Conservation (phyloP, 2,797 vertebrate species). For the Atherinosoma microstoma region DNA sequence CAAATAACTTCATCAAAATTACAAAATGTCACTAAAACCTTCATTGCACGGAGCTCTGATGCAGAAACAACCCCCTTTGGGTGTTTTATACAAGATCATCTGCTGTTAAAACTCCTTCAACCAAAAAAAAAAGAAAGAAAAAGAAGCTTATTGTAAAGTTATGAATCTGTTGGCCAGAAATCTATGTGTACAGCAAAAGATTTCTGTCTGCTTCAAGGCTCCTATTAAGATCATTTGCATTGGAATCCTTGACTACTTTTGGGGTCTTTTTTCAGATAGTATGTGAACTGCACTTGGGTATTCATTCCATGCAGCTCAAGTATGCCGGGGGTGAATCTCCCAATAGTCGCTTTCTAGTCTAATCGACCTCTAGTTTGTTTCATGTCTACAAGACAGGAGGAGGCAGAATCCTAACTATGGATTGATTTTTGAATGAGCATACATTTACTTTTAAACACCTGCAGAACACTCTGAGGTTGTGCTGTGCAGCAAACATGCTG, state of each 20-base stretch:
- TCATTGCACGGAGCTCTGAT: background rate
- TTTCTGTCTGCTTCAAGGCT: background rate
- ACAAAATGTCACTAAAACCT: background rate
- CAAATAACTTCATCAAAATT: background rate
- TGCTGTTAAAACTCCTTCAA: background rate
- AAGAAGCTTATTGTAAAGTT: background rate
- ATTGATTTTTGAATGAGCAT: conserved; percentile 85
- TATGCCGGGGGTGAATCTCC: conserved; percentile 34
- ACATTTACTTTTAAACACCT: conserved; percentile 83
- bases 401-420: conserved; percentile 73
- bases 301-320: conserved; percentile 64
- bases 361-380: conserved; percentile 70
- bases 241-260: conserved; percentile 32
- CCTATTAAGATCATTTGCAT: background rate
- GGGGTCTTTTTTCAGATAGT: conserved; percentile 19
- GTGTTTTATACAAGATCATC: background rate
- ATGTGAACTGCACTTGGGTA: conserved; percentile 40
- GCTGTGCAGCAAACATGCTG: conserved; percentile 70
- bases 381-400: conserved; percentile 61
- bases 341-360: conserved; percentile 50
- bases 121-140: background rate
- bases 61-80: background rate
- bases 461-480: conserved; percentile 69
- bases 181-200: background rate
- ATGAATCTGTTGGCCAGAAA: background rate